phyloP scores from a whole-genome alignment of 2,888 invertebrate species.

The Chirona hameri region DNA sequence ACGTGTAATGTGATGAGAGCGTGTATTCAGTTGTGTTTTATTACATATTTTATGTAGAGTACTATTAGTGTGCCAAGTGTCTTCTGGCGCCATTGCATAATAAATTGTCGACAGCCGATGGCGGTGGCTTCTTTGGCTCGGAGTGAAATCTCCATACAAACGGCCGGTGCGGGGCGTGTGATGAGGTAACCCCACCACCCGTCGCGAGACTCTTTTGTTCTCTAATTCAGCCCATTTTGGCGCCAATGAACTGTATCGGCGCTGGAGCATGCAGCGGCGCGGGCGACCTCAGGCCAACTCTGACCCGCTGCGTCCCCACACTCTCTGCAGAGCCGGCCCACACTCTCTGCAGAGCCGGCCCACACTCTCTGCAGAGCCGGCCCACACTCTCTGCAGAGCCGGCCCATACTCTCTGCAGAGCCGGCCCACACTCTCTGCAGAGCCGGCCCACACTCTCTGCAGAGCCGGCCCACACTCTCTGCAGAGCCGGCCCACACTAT shows the following conservation, averaged over 20 bases:
- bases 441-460: too few species aligned
- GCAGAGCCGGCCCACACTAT: too few species aligned
- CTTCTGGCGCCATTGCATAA: not conserved
- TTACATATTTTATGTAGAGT: slow-evolving; percentile 12
- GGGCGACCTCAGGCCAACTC: not conserved
- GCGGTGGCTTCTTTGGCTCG: not conserved
- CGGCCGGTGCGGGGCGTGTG: not conserved
- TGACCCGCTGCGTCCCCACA: not conserved
- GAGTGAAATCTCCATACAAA: slow-evolving; percentile 12
- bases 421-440: too few species aligned
- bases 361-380: too few species aligned
- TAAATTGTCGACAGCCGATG: slow-evolving; percentile 22
- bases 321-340: too few species aligned
- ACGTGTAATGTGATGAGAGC: not conserved
- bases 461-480: too few species aligned
- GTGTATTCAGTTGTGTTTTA: slow-evolving; percentile 24
- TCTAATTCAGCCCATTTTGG: slow-evolving; percentile 25
- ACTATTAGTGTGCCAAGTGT: not conserved
- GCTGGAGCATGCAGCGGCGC: not conserved
- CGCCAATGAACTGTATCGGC: slow-evolving; percentile 13
- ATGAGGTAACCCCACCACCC: slow-evolving; percentile 3
- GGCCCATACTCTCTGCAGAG: too few species aligned
- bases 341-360: too few species aligned
- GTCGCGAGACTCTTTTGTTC: not conserved
- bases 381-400: too few species aligned